Base-by-base conservation (phyloP, 2,113 vertebrate species). In the Dasyornis broadbenti region DNA sequence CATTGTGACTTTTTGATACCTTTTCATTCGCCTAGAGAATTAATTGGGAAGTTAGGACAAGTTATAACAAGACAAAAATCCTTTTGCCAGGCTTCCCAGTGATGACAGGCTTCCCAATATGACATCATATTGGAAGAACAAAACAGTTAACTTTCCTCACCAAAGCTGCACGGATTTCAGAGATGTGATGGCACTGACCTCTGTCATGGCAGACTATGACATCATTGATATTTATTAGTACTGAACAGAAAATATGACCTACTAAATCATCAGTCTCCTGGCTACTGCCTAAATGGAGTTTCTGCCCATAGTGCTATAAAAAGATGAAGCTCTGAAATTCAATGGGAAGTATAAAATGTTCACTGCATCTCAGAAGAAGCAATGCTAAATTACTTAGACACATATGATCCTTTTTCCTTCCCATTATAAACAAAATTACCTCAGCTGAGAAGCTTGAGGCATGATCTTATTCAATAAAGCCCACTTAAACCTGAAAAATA, bases 401-500 rank as follows among this genome's bases (percentile, higher is more conserved):
- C 20, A 83, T 24, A 20, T 1, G 3, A 94, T 81, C 30, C 57
- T 65, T 91, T 91, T 47, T 39, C 59, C 49, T 92, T 79, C 63
- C 53, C 70, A 85, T 82, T 79, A 87, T 57, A 91, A 86, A 90
- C 7, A 13, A 89, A 89, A 94, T 94, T 68, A 87, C 45, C 73
- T 82, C 84, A 87, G 35, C 37, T 57, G 81, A 87, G 86, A 85
- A 84, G 84, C 86, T 9, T 45, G n/a, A 91, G 57, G 89, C 53
- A 95, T 75, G 81, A 87, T 87, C 44, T 94, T 89, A 91, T 85
- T 82, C 73, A 81, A 96, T 79, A 96, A 95, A 69, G 42, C 45
- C 70, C 89, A 82, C 83, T 94, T 94, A 82, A 94, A 97, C 91
- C 56, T 77, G 53, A 82, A 89, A 93, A 91, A 90, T 86, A 94